phyloP scores from a whole-genome alignment of 2,113 vertebrate species.

The Delphinapterus leucas region DNA sequence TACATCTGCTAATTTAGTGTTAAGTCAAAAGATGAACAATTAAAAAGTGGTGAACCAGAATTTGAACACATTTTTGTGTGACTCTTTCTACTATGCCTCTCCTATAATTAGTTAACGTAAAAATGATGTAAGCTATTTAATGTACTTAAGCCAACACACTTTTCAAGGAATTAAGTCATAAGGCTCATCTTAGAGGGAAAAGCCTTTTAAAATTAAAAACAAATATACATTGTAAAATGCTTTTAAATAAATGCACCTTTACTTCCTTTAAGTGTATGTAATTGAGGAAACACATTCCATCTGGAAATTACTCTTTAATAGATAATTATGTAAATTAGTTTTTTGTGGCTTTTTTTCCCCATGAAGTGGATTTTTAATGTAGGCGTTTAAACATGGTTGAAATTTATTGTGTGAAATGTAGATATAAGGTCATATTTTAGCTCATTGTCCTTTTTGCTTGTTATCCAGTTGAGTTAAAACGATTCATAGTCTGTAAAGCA shows the following conservation, averaged over 20 bases:
- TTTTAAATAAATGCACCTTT: neutral
- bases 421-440: neutral
- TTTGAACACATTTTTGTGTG: neutral
- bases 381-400: neutral
- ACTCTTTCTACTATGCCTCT: neutral
- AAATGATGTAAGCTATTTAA: neutral
- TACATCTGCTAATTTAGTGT: neutral
- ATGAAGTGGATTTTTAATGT: neutral
- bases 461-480: neutral
- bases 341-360: neutral
- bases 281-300: neutral
- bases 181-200: neutral
- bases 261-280: constrained; percentile 15
- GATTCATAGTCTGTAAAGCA: neutral
- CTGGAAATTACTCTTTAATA: neutral
- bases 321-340: neutral
- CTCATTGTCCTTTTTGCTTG: neutral
- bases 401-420: constrained; percentile 1
- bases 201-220: neutral
- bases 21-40: neutral
- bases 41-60: neutral
- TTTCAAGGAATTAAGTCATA: neutral
- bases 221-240: constrained; percentile 31
- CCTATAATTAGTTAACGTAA: neutral
- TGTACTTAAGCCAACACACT: neutral